Evolutionary conservation across 2,113 vertebrate species (phyloP), one percentile per base, ranked within the genome.

Genomic region (Tetraodon nigroviridis): DNA sequence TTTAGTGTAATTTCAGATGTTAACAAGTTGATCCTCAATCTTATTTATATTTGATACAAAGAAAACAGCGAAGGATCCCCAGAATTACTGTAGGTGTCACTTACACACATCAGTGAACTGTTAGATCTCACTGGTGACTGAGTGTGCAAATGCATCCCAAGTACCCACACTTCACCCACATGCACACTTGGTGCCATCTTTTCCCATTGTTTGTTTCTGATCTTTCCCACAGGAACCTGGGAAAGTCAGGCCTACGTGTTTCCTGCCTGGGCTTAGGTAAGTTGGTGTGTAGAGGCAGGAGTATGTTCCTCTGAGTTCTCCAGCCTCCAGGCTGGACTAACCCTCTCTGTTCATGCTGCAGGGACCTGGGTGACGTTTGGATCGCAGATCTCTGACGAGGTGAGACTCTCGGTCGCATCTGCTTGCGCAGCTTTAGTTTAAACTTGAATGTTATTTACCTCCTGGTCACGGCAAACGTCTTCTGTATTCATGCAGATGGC

Each of bases 301-400:
- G 54, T 56, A 22, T 2, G 44, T 22, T 41, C 44, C 17, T 56
- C 44, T 58, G 27, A 24, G 14, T 55, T 59, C 58, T n/a, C n/a
- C 57, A 40, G 18, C 17, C 6, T 29, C 65, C 17, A 58, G 69
- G 69, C 55, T 15, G 71, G 75, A 56, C 54, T 8, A 64, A 49
- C 5, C 20, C 37, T 73, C 13, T 42, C 41, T 62, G n/a, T 53
- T 53, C 66, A n/a, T 22, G 41, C 27, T 72, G 27, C 85, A 96
- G 94, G 94, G 56, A 96, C 93, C 50, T 95, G 94, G 94, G 93
- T 95, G 84, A 96, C 94, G 1, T 94, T 96, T 74, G 94, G 94
- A 62, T 95, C 94, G 44, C 94, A 95, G 86, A 94, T 95, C 86
- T 93, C 93, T 2, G 94, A 96, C 64, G 93, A 95, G 92, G 94